Evolutionary conservation across 2,797 vertebrate genomes (phyloP).

Genomic region (Schizopygopsis malacanthus): DNA sequence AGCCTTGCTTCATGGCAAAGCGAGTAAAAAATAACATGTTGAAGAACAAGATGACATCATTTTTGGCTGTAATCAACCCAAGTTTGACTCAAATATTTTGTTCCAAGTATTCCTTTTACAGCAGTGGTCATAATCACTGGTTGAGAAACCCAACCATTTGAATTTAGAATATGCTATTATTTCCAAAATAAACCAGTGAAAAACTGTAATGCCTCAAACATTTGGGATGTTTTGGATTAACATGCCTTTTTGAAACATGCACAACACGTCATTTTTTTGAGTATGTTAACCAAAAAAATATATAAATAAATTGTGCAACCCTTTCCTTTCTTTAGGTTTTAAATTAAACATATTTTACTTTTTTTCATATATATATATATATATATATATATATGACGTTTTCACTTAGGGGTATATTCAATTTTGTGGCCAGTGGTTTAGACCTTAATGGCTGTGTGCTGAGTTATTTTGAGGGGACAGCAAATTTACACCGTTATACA

Average conservation of each 20-base stretch:
- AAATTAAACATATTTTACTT: not conserved
- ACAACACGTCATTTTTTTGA: not conserved
- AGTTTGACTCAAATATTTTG: conserved; percentile 70
- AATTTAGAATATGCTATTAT: conserved; percentile 73
- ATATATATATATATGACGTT: too few species aligned
- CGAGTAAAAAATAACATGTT: conserved; percentile 72
- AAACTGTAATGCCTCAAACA: conserved; percentile 47
- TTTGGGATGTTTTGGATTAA: conserved; percentile 49
- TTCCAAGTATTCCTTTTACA: conserved; percentile 66
- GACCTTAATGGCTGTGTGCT: too few species aligned
- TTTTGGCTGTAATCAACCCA: conserved; percentile 68
- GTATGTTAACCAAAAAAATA: not conserved
- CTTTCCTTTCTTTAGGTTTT: not conserved
- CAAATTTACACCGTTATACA: too few species aligned
- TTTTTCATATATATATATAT: too few species aligned
- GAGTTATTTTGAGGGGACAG: too few species aligned
- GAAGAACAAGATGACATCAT: conserved; percentile 73
- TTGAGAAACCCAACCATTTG: conserved; percentile 66
- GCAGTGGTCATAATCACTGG: conserved; percentile 71
- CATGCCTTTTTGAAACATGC: conserved; percentile 12
- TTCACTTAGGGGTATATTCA: too few species aligned
- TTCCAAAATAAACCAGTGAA: conserved; percentile 54
- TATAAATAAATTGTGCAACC: too few species aligned
- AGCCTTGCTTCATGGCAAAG: conserved; percentile 69
- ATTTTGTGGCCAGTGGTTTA: too few species aligned